Evolutionary conservation across 2,888 invertebrate genomes (phyloP).

Genomic region (Pandemis corylana): DNA sequence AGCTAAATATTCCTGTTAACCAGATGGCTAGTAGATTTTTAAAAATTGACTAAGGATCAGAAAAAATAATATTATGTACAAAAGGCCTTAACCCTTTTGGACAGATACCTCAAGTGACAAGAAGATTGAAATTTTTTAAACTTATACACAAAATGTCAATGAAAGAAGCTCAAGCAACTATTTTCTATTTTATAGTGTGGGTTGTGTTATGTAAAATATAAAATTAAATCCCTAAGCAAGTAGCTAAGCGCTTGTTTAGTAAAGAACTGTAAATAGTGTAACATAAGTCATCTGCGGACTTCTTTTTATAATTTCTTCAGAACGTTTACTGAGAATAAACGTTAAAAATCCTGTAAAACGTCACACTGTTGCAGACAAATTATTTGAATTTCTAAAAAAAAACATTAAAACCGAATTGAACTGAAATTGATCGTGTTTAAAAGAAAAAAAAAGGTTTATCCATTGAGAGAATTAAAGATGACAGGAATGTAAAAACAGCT

Average conservation of each 20-base stretch:
- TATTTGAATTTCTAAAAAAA: conserved; percentile 2
- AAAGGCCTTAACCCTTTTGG: too few species aligned
- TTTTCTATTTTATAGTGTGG: conserved; percentile 82
- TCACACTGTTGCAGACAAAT: conserved; percentile 4
- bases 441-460: conserved; percentile 43
- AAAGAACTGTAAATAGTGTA: conserved; percentile 80
- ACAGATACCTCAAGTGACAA: not conserved
- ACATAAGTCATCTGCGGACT: conserved; percentile 59
- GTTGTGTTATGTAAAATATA: conserved; percentile 83
- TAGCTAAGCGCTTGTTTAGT: conserved; percentile 74
- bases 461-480: conserved; percentile 61
- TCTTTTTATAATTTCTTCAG: conserved; percentile 54
- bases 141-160: conserved; percentile 48
- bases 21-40: too few species aligned
- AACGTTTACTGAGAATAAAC: conserved; percentile 45
- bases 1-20: too few species aligned
- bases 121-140: not conserved
- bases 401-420: not conserved
- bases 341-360: conserved; percentile 31
- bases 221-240: conserved; percentile 71
- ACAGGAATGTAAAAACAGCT: conserved; percentile 79
- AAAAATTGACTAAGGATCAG: too few species aligned
- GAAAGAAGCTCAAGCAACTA: conserved; percentile 53
- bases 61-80: too few species aligned
- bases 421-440: conserved; percentile 26